Evolutionary conservation across 1,140 invertebrate species (phyloP), one percentile per base, ranked within the genome.

Genomic region (Trigoniulus corallinus): DNA sequence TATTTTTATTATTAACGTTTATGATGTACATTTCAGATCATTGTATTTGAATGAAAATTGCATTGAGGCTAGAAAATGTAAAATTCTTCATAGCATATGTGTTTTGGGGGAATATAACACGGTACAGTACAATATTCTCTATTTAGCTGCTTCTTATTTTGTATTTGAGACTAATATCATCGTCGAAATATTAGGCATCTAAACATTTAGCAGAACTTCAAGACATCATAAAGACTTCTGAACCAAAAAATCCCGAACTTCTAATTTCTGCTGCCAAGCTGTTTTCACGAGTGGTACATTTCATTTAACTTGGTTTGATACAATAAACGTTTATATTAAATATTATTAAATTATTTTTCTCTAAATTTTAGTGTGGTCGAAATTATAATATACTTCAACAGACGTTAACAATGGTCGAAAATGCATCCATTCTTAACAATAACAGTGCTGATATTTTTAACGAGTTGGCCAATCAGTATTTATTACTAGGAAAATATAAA

Each of bases 401-500:
- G 58, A 77, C 82, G 0, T 76, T 77, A 52, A 77, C 74, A 59
- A 76, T 84, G 59, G 74, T 77, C 4, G 81, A 91, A 58, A 78
- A 80, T 65, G 77, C 84, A 10, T 73, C 81, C 15, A 78, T 83
- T 58, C 70, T 84, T 46, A 77, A 81, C 59, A 65, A 76, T 2
- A 71, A 73, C 15, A 80, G 75, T 67, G 69, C 79, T 3, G 77
- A 80, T 21, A 72, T 82, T 49, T 77, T 86, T 58, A 71, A 73
- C 18, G 87, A 94, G 66, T 68, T 92, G 3, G 92, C 86, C 0
- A 79, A 83, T 65, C 76, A 93, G 58, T 77, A 77, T 57, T 62
- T 82, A 21, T 64, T 85, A 15, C 73, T 81, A 63, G 75, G 76
- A 1, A 82, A 81, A 61, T 66, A 75, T 12, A 80, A 80, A 58